Conservation (phyloP, 2,113 vertebrate species). For the Pyxicephalus adspersus region DNA sequence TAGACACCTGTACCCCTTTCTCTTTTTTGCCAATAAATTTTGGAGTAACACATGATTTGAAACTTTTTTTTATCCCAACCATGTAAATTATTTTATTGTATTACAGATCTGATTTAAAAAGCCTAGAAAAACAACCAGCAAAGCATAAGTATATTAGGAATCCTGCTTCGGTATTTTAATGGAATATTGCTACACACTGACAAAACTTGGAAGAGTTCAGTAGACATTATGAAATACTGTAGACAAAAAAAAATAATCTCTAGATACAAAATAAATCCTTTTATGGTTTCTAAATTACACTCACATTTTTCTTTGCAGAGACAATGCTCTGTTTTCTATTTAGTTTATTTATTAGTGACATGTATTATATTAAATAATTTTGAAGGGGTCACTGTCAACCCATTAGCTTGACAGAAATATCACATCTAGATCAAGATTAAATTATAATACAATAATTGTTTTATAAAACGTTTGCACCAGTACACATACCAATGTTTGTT, state of each 20-base stretch:
- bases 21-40: background rate
- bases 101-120: constrained; percentile 20
- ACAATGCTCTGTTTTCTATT: constrained; percentile 18
- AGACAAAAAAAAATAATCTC: constrained; percentile 5
- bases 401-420: too few relatives aligned
- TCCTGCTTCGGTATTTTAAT: background rate
- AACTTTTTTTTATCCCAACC: background rate
- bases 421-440: too few relatives aligned
- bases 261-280: constrained; percentile 47
- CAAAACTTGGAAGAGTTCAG: constrained; percentile 38
- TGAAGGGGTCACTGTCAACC: too few relatives aligned
- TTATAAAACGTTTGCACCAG: too few relatives aligned
- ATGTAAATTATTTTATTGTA: constrained; percentile 26
- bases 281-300: constrained; percentile 47
- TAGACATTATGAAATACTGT: constrained; percentile 42
- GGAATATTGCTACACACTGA: constrained; percentile 23
- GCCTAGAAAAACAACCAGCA: constrained; percentile 4
- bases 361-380: too few relatives aligned
- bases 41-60: constrained; percentile 12
- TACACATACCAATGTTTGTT: too few relatives aligned
- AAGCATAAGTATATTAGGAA: background rate
- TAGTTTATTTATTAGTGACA: background rate
- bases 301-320: constrained; percentile 13
- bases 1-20: too few relatives aligned
- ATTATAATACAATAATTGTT: too few relatives aligned